Evolutionary conservation across 64 coral and sea anemone species (phyloP).

Genomic region (Orbicella faveolata): DNA sequence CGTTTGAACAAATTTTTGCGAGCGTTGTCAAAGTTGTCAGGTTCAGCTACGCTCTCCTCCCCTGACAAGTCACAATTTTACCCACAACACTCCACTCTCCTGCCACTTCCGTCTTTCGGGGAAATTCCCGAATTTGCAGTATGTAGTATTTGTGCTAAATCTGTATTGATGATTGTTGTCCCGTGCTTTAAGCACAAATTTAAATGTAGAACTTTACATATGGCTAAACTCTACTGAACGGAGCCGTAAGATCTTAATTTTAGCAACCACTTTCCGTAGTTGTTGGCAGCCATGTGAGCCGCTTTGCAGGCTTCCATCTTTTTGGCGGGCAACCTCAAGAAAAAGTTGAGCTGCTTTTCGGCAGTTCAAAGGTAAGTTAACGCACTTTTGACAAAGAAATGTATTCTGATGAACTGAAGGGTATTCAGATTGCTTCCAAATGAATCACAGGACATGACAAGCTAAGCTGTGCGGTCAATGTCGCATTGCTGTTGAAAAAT

Average conservation of each 20-base stretch:
- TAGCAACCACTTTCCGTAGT: not conserved
- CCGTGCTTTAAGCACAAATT: not conserved
- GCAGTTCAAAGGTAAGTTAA: not conserved
- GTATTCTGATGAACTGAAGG: not conserved
- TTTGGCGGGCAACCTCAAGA: too few relatives aligned
- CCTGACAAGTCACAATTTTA: not conserved
- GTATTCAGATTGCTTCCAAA: too few relatives aligned
- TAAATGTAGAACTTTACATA: not conserved
- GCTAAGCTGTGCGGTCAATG: too few relatives aligned
- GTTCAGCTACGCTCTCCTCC: not conserved
- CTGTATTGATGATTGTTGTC: not conserved
- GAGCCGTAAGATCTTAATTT: not conserved
- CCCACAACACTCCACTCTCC: slow-evolving; percentile 8
- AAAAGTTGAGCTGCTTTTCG: not conserved
- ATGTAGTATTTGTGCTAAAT: not conserved
- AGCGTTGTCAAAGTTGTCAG: not conserved
- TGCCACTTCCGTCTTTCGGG: not conserved
- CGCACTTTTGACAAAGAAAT: not conserved
- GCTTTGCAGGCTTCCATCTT: too few relatives aligned
- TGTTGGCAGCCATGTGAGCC: too few relatives aligned
- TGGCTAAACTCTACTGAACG: not conserved
- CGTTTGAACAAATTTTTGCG: not conserved
- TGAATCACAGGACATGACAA: too few relatives aligned
- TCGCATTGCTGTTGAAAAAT: too few relatives aligned
- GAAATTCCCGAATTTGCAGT: not conserved